phyloP scores from a whole-genome alignment of 2,113 vertebrate genomes.

The Perca fluviatilis region DNA sequence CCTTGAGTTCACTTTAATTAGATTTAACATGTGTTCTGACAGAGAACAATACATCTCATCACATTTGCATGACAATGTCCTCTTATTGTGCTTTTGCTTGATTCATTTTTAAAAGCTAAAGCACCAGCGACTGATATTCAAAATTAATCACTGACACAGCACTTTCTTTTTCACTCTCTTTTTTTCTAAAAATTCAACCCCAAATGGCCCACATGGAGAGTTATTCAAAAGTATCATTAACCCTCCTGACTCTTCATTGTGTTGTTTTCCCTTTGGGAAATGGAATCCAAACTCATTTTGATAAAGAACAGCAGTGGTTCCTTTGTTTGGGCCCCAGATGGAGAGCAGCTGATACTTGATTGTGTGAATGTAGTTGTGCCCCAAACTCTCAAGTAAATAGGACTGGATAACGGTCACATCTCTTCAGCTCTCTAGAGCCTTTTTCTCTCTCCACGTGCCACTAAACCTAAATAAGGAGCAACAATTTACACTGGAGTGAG shows the following conservation, averaged over 20 bases:
- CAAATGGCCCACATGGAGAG: slow-evolving; percentile 82
- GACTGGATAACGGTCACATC: slow-evolving; percentile 58
- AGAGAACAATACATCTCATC: slow-evolving; percentile 71
- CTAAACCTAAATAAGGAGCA: slow-evolving; percentile 50
- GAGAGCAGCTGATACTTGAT: slow-evolving; percentile 73
- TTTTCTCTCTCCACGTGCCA: slow-evolving; percentile 24
- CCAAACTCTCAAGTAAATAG: slow-evolving; percentile 75
- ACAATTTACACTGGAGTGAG: slow-evolving; percentile 38
- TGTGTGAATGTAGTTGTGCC: slow-evolving; percentile 66
- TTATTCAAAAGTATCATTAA: slow-evolving; percentile 91
- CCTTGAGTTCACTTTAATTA: slow-evolving; percentile 80
- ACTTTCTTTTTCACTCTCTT: slow-evolving; percentile 13
- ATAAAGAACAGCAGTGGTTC: slow-evolving; percentile 80
- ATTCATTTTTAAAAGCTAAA: slow-evolving; percentile 86
- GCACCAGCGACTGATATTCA: slow-evolving; percentile 83
- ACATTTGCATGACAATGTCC: slow-evolving; percentile 80
- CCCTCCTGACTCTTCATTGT: slow-evolving; percentile 84
- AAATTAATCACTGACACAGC: slow-evolving; percentile 81
- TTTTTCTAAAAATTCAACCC: slow-evolving; percentile 76
- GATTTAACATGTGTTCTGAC: slow-evolving; percentile 73
- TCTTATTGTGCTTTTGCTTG: slow-evolving; percentile 78
- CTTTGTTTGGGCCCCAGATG: slow-evolving; percentile 77
- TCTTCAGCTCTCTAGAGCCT: slow-evolving; percentile 33
- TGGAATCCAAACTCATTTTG: slow-evolving; percentile 73
- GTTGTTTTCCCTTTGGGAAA: slow-evolving; percentile 84